Evolutionary conservation across 35 echinoderm and acorn worm genomes (phyloP), one percentile per base, ranked within the genome.

Genomic region (Apostichopus parvimensis): DNA sequence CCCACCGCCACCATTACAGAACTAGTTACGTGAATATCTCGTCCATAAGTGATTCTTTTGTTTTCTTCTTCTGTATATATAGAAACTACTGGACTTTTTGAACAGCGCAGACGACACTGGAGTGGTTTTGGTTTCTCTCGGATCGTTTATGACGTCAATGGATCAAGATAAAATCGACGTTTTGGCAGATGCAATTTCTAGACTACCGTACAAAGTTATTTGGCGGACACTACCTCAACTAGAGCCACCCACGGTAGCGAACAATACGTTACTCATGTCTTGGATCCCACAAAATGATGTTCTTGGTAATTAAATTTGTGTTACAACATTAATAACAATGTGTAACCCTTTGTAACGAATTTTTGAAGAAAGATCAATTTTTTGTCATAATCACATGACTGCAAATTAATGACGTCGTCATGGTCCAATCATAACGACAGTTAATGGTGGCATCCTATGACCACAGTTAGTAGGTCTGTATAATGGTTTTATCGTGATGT

Each of bases 251-350:
- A 85, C 25, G 10, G 8, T 92, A 15, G 79, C 56, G 9, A 92
- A 92, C 28, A 92, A 92, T 24, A 92, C 91, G 8, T 25, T 68
- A 56, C 52, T 92, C 4, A 17, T 92, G 24, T 25, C 79, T 3
- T 92, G 91, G 91, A 72, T 92, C 12, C 91, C 91, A n/a, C 91
- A 92, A 76, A 92, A 85, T 57, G 91, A 92, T 73, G 61, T 92
- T 9, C 59, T 92, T 28, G 91, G 91, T 83, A 85, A 92, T 45
- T 45, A 45, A 45, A 45, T 45, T 45, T 45, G 34, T 45, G 0
- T 45, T 45, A 4, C 34, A 45, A 45, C 4, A 45, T 45, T 45
- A 45, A 45, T 45, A 45, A 45, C 34, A 45, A 45, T 4, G 3
- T 45, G 34, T 45, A 45, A 45, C 34, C 34, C 34, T 45, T 4